These are phyloP conservation scores for Rattus norvegicus DNA, from an alignment of 2,113 vertebrate genomes.

Conservation along the genomic window DNA sequence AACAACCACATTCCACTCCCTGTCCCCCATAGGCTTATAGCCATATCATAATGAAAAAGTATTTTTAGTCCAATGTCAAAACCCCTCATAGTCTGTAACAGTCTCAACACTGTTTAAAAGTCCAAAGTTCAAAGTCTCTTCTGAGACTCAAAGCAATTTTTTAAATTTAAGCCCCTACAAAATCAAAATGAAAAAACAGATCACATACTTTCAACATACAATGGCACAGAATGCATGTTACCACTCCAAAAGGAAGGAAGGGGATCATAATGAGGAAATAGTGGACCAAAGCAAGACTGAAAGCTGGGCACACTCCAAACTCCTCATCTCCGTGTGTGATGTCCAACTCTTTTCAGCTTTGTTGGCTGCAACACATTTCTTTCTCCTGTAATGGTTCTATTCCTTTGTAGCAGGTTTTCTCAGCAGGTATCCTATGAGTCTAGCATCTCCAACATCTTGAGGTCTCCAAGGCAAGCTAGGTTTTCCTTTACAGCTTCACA, in stretches of 20 bases:
- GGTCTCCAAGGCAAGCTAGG: not conserved
- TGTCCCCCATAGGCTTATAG: not conserved
- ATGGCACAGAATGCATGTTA: not conserved
- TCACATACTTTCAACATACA: not conserved
- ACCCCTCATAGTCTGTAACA: not conserved
- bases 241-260: not conserved
- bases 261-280: not conserved
- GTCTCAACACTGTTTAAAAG: not conserved
- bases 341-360: not conserved
- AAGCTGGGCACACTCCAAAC: not conserved
- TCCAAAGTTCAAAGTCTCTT: not conserved
- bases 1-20: not conserved
- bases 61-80: not conserved
- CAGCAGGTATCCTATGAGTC: not conserved
- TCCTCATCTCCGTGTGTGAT: not conserved
- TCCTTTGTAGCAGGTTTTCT: not conserved
- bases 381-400: not conserved
- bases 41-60: not conserved
- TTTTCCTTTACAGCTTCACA: not conserved
- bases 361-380: not conserved
- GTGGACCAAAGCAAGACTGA: not conserved
- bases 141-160: not conserved
- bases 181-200: not conserved
- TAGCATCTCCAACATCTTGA: not conserved
- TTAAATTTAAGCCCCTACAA: not conserved